Evolutionary conservation across 2,113 vertebrate genomes (phyloP), one percentile per base, ranked within the genome.

Genomic region (Baryphthengus martii): DNA sequence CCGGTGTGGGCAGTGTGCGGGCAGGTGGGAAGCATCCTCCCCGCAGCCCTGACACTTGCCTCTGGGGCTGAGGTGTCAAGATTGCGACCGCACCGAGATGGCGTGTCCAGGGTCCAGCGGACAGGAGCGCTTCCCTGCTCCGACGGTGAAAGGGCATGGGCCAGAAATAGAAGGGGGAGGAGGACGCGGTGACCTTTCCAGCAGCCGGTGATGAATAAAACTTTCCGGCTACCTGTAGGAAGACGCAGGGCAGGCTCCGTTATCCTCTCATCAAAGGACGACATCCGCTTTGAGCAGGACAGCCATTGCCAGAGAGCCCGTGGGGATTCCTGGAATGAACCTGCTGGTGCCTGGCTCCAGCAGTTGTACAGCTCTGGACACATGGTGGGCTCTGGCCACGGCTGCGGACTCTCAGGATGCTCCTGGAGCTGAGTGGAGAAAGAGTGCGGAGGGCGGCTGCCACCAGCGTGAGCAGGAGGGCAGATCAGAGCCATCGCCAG

Each of bases 171-270:
- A 78, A 81, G 21, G 49, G 85, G 45, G 52, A 87, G 81, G 78
- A 96, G 95, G 93, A 88, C 79, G 2, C 58, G 3, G 62, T 97
- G 97, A 97, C 95, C 96, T 97, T 97, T 96, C 93, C 68, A 80
- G 90, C 83, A 92, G 93, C 77, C 15, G 13, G 72, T 50, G 85
- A 94, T 3, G 7, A 67, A 61, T 47, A 83, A 93, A 96, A 96
- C 93, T 96, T 96, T 84, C 62, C 24, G 24, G 94, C 62, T 82
- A 90, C 89, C 87, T 87, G 93, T 89, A 75, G 93, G 78, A 97
- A 95, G 58, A 82, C 24, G 9, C 91, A 67, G 65, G 63, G 85
- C 78, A 39, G 71, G 83, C 65, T 94, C 24, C 7, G n/a, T 45
- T 88, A 93, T 85, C 61, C 11, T 59, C 88, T 92, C 50, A 45